Percentiles rank a stretch among this genome's conserved stretches.
Evolutionary conservation across 2,113 vertebrate species (phyloP).

Genomic region (Heliornis fulica): DNA sequence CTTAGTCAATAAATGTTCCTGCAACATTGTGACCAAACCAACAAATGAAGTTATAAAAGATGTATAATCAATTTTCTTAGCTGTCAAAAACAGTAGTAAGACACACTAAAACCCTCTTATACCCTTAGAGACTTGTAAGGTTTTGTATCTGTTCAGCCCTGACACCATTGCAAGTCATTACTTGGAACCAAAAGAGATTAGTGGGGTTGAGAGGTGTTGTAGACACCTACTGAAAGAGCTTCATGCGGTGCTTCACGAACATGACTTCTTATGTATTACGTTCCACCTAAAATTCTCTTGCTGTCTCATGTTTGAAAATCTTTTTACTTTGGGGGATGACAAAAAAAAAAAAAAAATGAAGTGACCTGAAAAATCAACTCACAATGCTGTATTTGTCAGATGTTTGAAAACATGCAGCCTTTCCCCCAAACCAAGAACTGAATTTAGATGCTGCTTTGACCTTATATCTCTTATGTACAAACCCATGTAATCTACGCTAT

Average conservation of each 20-base stretch:
- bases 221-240: background rate
- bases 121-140: background rate
- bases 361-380: background rate
- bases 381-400: background rate
- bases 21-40: background rate
- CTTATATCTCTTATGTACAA: constrained; percentile 11
- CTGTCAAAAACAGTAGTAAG: background rate
- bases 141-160: background rate
- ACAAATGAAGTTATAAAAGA: background rate
- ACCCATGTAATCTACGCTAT: background rate
- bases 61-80: background rate
- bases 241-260: background rate
- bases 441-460: constrained; percentile 28
- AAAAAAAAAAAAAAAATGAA: background rate
- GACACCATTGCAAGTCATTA: background rate
- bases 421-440: background rate
- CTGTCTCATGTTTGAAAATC: background rate
- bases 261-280: background rate
- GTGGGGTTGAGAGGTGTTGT: background rate
- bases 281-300: background rate
- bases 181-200: background rate
- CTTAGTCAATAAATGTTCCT: background rate
- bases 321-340: background rate
- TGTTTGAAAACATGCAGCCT: background rate
- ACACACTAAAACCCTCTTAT: background rate